Percentiles rank a stretch among this genome's conserved stretches.
phyloP scores from a whole-genome alignment of 2,888 invertebrate genomes.

The Dorcus hopei region DNA sequence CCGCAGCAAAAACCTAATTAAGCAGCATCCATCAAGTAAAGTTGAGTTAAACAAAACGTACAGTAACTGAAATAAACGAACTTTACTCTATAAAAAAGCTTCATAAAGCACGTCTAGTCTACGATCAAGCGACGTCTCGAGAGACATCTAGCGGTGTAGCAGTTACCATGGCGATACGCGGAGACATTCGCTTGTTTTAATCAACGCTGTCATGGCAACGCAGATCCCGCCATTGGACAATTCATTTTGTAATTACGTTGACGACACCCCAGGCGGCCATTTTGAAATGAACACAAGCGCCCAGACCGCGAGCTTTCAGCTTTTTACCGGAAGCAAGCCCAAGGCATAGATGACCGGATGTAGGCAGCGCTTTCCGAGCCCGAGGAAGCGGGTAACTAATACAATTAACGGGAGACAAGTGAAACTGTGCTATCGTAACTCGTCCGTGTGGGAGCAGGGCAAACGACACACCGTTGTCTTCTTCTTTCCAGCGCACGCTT shows the following conservation, averaged over 20 bases:
- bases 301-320: slow-evolving; percentile 32
- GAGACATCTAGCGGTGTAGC: slow-evolving; percentile 45
- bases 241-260: slow-evolving; percentile 54
- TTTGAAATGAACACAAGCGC: slow-evolving; percentile 49
- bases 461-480: slow-evolving; percentile 24
- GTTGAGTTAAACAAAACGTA: slow-evolving; percentile 37
- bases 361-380: slow-evolving; percentile 30
- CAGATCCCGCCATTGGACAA: slow-evolving; percentile 54
- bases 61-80: slow-evolving; percentile 44
- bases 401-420: slow-evolving; percentile 54
- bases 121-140: slow-evolving; percentile 28
- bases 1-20: slow-evolving; percentile 36
- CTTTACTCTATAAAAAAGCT: slow-evolving; percentile 39
- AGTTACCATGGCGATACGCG: slow-evolving; percentile 48
- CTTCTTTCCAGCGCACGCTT: slow-evolving; percentile 30
- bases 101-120: slow-evolving; percentile 34
- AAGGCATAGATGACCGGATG: slow-evolving; percentile 26
- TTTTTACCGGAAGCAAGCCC: slow-evolving; percentile 4
- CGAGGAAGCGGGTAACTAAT: slow-evolving; percentile 50
- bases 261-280: slow-evolving; percentile 55
- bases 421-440: slow-evolving; percentile 54
- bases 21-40: slow-evolving; percentile 39
- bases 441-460: slow-evolving; percentile 36
- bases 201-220: slow-evolving; percentile 53
- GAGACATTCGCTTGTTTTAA: slow-evolving; percentile 53